Evolutionary conservation across 2,113 vertebrate species (phyloP), one percentile per base, ranked within the genome.

Genomic region (Sceloporus undulatus): DNA sequence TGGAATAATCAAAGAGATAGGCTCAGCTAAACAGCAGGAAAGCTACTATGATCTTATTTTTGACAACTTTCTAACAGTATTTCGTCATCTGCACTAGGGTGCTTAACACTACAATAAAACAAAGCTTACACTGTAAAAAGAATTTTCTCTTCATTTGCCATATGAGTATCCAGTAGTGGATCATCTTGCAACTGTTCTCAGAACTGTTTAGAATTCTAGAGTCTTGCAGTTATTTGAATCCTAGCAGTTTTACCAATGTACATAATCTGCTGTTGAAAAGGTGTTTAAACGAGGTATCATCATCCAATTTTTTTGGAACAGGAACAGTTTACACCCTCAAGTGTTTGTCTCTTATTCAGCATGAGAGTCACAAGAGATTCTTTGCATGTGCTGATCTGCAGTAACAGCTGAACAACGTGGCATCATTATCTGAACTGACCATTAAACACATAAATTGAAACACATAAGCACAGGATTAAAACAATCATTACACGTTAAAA

Each of bases 151-250:
- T 54, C 79, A 82, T 52, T 87, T 38, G 34, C 9, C 40, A 19
- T 13, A 38, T 13, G 29, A 68, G 4, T 66, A 48, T 40, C 25
- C 25, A 68, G 29, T n/a, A 42, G 74, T 25, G 10, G 62, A 86
- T 18, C 25, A 4, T 88, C 52, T n/a, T 87, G 42, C 14, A 90
- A 40, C 27, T 88, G 68, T 85, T 27, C 25, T 83, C 42, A 25
- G 82, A 89, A 87, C 6, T 77, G 6, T 42, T 80, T 76, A 80
- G 13, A 87, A 81, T 83, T 79, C n/a, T 82, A 82, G n/a, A 84
- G 18, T 78, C 83, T 65, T 80, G 0, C 19, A 76, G 84, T 23
- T 54, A 76, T 89, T 68, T 86, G 84, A 78, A 84, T 84, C 66
- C n/a, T 48, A 59, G 85, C 54, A 79, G 87, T 34, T 59, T 89